Percentiles rank a stretch among this genome's conserved stretches.
phyloP scores from a whole-genome alignment of 2,888 invertebrate genomes.

The Conistra vaccinii region DNA sequence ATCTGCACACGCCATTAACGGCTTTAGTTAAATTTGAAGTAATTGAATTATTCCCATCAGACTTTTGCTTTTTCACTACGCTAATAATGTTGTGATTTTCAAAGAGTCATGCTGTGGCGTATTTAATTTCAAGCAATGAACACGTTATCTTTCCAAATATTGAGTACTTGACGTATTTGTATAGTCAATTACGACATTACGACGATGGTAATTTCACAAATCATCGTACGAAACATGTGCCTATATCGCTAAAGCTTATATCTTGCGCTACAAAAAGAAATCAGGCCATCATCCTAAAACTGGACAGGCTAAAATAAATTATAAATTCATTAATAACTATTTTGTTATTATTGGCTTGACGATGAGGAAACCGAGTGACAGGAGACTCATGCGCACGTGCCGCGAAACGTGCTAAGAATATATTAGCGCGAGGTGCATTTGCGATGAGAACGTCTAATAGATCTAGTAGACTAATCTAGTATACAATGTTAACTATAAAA shows the following conservation, averaged over 20 bases:
- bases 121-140: conserved; percentile 17
- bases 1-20: conserved; percentile 83
- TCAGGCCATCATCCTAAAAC: conserved; percentile 11
- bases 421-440: conserved; percentile 45
- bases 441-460: conserved; percentile 38
- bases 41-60: conserved; percentile 22
- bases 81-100: conserved; percentile 10
- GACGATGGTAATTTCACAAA: conserved; percentile 5
- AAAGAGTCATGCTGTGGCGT: conserved; percentile 31
- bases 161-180: not conserved
- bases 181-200: not conserved
- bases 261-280: conserved; percentile 9
- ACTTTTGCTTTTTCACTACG: not conserved
- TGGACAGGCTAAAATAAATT: conserved; percentile 21
- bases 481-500: conserved; percentile 43
- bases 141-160: not conserved
- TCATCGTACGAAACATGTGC: not conserved
- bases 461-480: conserved; percentile 26
- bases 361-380: conserved; percentile 47
- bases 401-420: conserved; percentile 64
- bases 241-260: not conserved
- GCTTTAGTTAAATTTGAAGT: conserved; percentile 61
- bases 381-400: conserved; percentile 51
- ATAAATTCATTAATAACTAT: conserved; percentile 26
- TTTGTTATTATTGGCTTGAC: conserved; percentile 43